Conservation (phyloP, 2,797 vertebrate species). For the Falco columbarius region DNA sequence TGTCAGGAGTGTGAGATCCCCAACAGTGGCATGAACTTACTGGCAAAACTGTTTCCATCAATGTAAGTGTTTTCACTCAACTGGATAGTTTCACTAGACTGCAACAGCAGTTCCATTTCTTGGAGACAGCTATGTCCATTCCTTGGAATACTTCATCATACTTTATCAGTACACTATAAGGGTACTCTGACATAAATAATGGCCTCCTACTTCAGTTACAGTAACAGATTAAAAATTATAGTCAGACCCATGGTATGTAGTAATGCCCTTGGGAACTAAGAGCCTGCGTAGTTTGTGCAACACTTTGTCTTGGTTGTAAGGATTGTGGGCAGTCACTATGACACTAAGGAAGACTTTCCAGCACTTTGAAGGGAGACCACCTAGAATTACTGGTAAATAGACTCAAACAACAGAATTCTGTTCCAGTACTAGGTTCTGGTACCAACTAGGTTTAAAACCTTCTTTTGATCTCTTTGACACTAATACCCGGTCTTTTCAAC, state of each 20-base stretch:
- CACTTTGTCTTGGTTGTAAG: conserved; percentile 38
- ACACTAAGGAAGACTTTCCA: conserved; percentile 16
- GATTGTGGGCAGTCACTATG: conserved; percentile 13
- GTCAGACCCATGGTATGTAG: conserved; percentile 35
- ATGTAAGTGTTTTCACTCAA: conserved; percentile 29
- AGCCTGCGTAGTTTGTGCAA: conserved; percentile 35
- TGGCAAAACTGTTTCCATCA: not conserved
- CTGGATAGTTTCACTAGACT: conserved; percentile 45
- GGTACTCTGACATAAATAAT: conserved; percentile 43
- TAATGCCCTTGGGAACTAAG: conserved; percentile 13
- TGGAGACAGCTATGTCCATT: conserved; percentile 44
- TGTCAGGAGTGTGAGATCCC: conserved; percentile 19
- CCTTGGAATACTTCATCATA: conserved; percentile 25
- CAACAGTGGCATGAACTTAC: not conserved
- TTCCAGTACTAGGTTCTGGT: not conserved
- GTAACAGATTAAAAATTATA: conserved; percentile 46
- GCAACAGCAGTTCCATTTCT: conserved; percentile 51
- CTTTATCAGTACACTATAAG: conserved; percentile 51
- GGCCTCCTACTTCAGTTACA: conserved; percentile 41
- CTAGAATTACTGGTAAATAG: conserved; percentile 46
- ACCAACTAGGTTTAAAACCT: not conserved
- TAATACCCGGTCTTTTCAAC: not conserved
- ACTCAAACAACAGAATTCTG: not conserved
- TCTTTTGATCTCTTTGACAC: not conserved
- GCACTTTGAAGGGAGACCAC: conserved; percentile 43